A percentile compares a stretch with the other conserved stretches of the same genome.
These are phyloP conservation scores for Diaphora mendica DNA, from an alignment of 2,888 invertebrate species.

Conservation along the genomic window DNA sequence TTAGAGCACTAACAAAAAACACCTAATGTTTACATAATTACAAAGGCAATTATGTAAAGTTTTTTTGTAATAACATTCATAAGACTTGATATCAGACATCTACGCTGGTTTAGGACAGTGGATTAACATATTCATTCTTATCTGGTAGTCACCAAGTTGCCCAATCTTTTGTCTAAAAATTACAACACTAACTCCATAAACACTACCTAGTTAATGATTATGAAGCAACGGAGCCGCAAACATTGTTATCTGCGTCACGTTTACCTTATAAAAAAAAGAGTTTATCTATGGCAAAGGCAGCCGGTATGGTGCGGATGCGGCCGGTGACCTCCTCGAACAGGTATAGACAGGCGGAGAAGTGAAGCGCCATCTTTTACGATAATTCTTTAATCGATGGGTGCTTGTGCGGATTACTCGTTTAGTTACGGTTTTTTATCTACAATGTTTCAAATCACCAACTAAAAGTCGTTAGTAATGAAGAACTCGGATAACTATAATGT, in stretches of 20 bases:
- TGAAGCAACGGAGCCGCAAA: constrained; percentile 39
- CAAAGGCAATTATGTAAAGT: neutral
- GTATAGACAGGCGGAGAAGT: constrained; percentile 43
- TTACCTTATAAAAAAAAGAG: constrained; percentile 26
- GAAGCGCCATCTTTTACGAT: constrained; percentile 35
- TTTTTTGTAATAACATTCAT: constrained; percentile 2
- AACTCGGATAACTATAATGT: neutral
- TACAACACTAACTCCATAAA: constrained; percentile 18
- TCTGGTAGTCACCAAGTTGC: constrained; percentile 13
- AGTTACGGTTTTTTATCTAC: constrained; percentile 4
- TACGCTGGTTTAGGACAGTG: neutral
- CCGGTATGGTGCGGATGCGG: constrained; percentile 46
- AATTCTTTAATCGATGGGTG: constrained; percentile 1
- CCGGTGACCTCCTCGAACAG: constrained; percentile 58
- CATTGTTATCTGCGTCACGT: constrained; percentile 44
- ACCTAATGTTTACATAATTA: constrained; percentile 1
- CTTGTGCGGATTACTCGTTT: neutral
- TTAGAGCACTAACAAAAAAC: constrained; percentile 4
- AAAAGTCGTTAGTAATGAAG: constrained; percentile 13
- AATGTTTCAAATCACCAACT: constrained; percentile 2
- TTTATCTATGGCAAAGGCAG: constrained; percentile 38
- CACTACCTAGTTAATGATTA: constrained; percentile 26
- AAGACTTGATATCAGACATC: neutral
- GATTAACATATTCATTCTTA: neutral
- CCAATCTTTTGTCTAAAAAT: constrained; percentile 13